Percentiles rank a stretch among this genome's conserved stretches.
phyloP scores from a whole-genome alignment of 1,140 invertebrate species.

The Maniola jurtina region DNA sequence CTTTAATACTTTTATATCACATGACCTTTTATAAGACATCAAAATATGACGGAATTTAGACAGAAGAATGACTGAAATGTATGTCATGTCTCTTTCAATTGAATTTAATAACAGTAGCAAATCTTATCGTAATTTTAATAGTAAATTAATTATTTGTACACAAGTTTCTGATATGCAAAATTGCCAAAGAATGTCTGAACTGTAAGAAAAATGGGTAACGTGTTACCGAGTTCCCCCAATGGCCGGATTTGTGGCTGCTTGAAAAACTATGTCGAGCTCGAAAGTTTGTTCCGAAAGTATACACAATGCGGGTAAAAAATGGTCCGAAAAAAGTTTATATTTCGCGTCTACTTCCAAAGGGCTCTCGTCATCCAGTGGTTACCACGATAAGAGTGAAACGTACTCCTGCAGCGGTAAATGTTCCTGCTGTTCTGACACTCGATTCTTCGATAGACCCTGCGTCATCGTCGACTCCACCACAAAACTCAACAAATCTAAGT shows the following conservation, averaged over 20 bases:
- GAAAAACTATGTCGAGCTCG: conserved; percentile 25
- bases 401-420: conserved; percentile 40
- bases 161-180: too few relatives aligned
- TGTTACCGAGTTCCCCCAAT: not conserved
- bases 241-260: not conserved
- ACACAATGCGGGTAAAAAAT: conserved; percentile 24
- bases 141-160: too few relatives aligned
- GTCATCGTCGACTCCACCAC: conserved; percentile 45
- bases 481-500: conserved; percentile 45
- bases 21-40: too few relatives aligned
- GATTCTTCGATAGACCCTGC: conserved; percentile 40
- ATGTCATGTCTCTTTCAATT: not conserved
- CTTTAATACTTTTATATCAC: too few relatives aligned
- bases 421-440: conserved; percentile 37
- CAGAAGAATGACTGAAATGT: too few relatives aligned
- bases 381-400: conserved; percentile 40
- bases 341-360: conserved; percentile 48
- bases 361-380: conserved; percentile 42
- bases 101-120: too few relatives aligned
- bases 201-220: conserved; percentile 3
- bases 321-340: conserved; percentile 37
- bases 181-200: not conserved
- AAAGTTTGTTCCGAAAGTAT: conserved; percentile 19
- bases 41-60: too few relatives aligned
- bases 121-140: too few relatives aligned